phyloP scores from a whole-genome alignment of 2,888 invertebrate genomes.

The Pyrocoelia pectoralis region DNA sequence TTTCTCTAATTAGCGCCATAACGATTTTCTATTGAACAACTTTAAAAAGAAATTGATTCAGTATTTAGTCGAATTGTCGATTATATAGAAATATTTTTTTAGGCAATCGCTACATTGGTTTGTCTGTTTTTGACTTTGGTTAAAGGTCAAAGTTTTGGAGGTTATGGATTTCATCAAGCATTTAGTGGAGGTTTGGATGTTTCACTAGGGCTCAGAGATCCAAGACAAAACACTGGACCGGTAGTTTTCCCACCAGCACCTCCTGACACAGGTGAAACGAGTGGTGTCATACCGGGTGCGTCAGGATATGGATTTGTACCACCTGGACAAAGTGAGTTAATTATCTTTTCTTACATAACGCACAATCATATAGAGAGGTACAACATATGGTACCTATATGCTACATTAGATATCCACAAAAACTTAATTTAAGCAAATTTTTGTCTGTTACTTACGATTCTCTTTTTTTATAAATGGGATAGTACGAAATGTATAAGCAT shows the following conservation, averaged over 20 bases:
- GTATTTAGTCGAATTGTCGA: no score
- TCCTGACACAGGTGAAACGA: slow-evolving; percentile 70
- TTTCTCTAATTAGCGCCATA: not conserved
- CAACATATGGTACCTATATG: no score
- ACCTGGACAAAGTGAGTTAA: slow-evolving; percentile 68
- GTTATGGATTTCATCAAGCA: slow-evolving; percentile 60
- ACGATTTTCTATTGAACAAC: no score
- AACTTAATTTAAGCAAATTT: no score
- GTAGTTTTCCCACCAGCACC: slow-evolving; percentile 81
- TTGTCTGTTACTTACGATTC: no score
- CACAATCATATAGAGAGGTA: no score
- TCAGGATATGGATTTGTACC: slow-evolving; percentile 88
- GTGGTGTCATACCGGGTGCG: slow-evolving; percentile 83
- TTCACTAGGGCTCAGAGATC: slow-evolving; percentile 64
- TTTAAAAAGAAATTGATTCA: no score
- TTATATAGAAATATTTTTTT: slow-evolving; percentile 10
- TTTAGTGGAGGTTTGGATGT: slow-evolving; percentile 61
- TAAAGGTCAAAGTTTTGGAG: slow-evolving; percentile 58
- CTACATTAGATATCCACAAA: no score
- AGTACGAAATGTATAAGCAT: no score
- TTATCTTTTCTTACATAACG: no score
- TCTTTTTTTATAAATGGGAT: no score
- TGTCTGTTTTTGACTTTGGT: slow-evolving; percentile 48
- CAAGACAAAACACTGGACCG: slow-evolving; percentile 75
- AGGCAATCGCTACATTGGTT: slow-evolving; percentile 34